Conservation (phyloP, 2,888 invertebrate genomes). For the Brenthis daphne region DNA sequence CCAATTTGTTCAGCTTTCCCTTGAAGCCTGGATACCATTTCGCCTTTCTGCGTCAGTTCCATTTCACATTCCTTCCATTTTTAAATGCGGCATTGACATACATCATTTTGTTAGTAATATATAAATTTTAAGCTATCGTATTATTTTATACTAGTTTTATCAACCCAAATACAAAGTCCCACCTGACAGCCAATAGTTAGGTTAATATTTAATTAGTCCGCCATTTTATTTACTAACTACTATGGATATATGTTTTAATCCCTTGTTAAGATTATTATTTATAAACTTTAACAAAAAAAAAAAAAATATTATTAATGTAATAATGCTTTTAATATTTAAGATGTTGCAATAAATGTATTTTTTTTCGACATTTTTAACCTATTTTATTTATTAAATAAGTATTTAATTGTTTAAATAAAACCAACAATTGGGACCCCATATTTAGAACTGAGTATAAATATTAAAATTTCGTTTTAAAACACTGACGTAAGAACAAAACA, state of each 20-base stretch:
- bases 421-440: slow-evolving; percentile 1
- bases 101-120: slow-evolving; percentile 69
- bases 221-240: no score
- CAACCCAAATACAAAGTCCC: slow-evolving; percentile 12
- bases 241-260: no score
- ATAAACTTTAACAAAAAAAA: no score
- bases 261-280: no score
- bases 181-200: neutral
- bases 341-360: neutral
- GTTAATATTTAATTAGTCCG: no score
- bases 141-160: neutral
- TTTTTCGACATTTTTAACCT: neutral
- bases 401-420: neutral
- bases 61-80: slow-evolving; percentile 93
- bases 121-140: slow-evolving; percentile 7
- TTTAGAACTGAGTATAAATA: slow-evolving; percentile 3
- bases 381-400: neutral
- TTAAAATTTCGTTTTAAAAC: neutral
- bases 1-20: slow-evolving; percentile 97
- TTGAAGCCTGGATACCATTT: slow-evolving; percentile 96
- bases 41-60: slow-evolving; percentile 97
- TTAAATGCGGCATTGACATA: slow-evolving; percentile 74
- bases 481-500: neutral
- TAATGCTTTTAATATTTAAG: neutral
- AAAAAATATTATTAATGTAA: no score